Percentiles rank a stretch among this genome's conserved stretches.
Conservation (phyloP, 2,113 vertebrate species). For the Gymnogyps californianus region DNA sequence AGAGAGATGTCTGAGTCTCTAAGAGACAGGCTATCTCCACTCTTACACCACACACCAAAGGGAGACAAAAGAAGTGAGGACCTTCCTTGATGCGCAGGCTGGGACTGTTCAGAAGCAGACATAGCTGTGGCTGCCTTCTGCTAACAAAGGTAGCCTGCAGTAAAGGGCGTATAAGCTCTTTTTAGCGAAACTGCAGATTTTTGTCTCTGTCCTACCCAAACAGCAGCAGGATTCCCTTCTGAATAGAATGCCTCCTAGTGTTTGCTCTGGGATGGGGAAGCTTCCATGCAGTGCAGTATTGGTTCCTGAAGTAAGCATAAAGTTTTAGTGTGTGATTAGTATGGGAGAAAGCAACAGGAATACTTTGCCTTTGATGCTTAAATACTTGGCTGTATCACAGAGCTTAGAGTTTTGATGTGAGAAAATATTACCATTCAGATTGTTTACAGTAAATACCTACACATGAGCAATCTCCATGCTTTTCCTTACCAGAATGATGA, state of each 20-base stretch:
- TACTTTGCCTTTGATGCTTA: background rate
- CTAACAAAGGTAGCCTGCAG: background rate
- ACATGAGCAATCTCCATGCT: background rate
- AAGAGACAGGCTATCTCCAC: background rate
- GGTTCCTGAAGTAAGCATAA: background rate
- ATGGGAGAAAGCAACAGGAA: background rate
- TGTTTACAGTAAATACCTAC: background rate
- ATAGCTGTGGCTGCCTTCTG: background rate
- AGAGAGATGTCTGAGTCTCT: background rate
- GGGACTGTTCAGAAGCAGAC: background rate
- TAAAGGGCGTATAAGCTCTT: background rate
- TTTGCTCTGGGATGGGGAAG: background rate
- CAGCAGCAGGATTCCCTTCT: background rate
- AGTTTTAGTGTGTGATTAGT: background rate
- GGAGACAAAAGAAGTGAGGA: background rate
- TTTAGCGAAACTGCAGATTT: background rate
- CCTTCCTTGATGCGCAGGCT: background rate
- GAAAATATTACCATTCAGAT: background rate
- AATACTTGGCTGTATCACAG: background rate
- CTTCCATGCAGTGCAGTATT: background rate
- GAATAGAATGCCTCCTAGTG: background rate
- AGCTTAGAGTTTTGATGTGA: background rate
- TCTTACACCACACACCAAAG: background rate
- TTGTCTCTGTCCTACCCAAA: background rate
- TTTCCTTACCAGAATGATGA: background rate